Evolutionary conservation across 2,797 vertebrate genomes (phyloP).

Genomic region (Macrochelys suwanniensis): DNA sequence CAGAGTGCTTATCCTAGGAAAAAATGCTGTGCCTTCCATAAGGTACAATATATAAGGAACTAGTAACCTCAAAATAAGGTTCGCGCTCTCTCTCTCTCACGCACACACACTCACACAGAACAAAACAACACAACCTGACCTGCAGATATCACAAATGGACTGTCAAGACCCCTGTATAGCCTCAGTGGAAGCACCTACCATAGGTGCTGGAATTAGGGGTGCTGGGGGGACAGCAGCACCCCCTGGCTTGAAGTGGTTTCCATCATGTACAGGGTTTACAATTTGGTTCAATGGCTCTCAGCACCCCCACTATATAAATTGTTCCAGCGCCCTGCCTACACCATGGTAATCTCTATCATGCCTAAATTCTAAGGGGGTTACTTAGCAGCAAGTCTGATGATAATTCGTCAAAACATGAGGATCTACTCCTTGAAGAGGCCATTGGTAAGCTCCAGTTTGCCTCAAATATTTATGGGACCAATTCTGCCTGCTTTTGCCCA

Average conservation of each 20-base stretch:
- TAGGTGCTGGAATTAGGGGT: background rate
- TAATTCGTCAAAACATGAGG: background rate
- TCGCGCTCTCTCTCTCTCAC: fast-evolving
- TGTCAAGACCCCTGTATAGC: background rate
- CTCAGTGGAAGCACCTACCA: fast-evolving
- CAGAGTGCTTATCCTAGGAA: background rate
- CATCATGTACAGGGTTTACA: no score
- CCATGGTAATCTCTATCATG: background rate
- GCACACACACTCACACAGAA: fast-evolving
- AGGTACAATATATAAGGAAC: background rate
- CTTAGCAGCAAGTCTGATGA: background rate
- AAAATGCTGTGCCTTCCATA: background rate
- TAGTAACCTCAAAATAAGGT: background rate
- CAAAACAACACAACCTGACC: background rate
- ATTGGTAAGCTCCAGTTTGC: background rate
- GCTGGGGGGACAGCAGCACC: no score
- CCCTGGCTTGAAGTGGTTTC: no score
- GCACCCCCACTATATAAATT: no score
- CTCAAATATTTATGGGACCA: background rate
- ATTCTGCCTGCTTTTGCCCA: background rate
- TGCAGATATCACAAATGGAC: background rate
- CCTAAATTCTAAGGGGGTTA: background rate
- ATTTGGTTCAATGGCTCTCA: no score
- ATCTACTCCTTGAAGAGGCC: background rate
- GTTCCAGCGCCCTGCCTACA: fast-evolving